Evolutionary conservation across 2,888 invertebrate genomes (phyloP).

Genomic region (Ichneumon xanthorius): DNA sequence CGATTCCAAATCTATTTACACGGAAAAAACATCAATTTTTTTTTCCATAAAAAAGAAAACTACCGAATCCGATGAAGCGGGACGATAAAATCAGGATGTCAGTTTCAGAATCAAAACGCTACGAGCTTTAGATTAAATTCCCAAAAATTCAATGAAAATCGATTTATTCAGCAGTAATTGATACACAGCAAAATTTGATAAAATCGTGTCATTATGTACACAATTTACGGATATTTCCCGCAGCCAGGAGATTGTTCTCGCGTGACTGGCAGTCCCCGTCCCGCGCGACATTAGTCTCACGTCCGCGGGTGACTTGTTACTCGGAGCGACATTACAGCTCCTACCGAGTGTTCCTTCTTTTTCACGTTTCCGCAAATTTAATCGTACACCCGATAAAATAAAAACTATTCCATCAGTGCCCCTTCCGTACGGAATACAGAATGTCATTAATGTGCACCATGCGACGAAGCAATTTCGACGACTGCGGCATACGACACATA

Average conservation of each 20-base stretch:
- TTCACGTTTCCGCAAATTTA: not conserved
- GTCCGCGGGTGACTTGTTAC: not conserved
- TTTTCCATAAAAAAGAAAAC: not conserved
- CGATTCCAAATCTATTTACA: not conserved
- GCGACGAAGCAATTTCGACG: slow-evolving; percentile 41
- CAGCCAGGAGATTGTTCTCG: not conserved
- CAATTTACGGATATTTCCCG: not conserved
- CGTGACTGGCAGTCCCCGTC: not conserved
- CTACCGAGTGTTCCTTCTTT: not conserved
- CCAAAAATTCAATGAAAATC: not conserved
- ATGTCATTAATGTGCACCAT: slow-evolving; percentile 47
- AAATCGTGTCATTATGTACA: not conserved
- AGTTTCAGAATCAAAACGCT: not conserved
- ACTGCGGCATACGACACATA: slow-evolving; percentile 43
- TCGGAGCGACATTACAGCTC: not conserved
- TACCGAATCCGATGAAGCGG: no score
- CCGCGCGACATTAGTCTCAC: not conserved
- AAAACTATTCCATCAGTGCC: slow-evolving; percentile 53
- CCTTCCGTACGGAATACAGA: slow-evolving; percentile 16
- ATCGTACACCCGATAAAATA: not conserved
- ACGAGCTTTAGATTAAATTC: not conserved
- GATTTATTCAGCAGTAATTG: not conserved
- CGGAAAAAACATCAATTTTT: not conserved
- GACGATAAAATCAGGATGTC: not conserved
- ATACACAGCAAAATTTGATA: not conserved